Percentiles rank a stretch among this genome's conserved stretches.
Conservation (phyloP, 2,888 invertebrate genomes). For the Timema cristinae region DNA sequence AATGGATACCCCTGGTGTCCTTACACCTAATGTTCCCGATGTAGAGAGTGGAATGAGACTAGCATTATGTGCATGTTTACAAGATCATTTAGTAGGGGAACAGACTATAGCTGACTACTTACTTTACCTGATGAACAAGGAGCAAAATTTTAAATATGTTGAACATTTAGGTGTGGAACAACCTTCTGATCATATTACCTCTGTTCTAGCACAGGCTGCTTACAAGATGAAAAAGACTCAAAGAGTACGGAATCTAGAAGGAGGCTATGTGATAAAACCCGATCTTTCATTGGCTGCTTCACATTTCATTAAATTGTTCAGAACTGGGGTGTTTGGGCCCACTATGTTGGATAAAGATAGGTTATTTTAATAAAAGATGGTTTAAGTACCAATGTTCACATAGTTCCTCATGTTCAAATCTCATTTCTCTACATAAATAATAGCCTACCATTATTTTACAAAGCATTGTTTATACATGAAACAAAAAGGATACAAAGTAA, state of each 20-base stretch:
- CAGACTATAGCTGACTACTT: constrained; percentile 84
- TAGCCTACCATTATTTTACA: no score
- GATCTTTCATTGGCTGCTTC: constrained; percentile 62
- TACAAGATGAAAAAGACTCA: constrained; percentile 48
- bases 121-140: constrained; percentile 80
- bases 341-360: constrained; percentile 58
- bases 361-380: not conserved
- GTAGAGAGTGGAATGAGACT: constrained; percentile 79
- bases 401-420: no score
- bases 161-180: constrained; percentile 61
- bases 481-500: no score
- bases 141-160: constrained; percentile 53
- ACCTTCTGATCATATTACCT: constrained; percentile 70
- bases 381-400: no score
- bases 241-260: constrained; percentile 51
- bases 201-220: constrained; percentile 58
- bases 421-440: no score
- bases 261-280: constrained; percentile 52
- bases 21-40: constrained; percentile 71
- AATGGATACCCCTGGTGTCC: constrained; percentile 90
- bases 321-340: constrained; percentile 67
- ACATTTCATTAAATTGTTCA: constrained; percentile 65
- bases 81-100: constrained; percentile 83
- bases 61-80: constrained; percentile 76
- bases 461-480: no score